Percentiles rank a stretch among this genome's conserved stretches.
These are phyloP conservation scores for Stomatorhinus ivindoensis DNA, from an alignment of 2,113 vertebrate species.

Conservation along the genomic window DNA sequence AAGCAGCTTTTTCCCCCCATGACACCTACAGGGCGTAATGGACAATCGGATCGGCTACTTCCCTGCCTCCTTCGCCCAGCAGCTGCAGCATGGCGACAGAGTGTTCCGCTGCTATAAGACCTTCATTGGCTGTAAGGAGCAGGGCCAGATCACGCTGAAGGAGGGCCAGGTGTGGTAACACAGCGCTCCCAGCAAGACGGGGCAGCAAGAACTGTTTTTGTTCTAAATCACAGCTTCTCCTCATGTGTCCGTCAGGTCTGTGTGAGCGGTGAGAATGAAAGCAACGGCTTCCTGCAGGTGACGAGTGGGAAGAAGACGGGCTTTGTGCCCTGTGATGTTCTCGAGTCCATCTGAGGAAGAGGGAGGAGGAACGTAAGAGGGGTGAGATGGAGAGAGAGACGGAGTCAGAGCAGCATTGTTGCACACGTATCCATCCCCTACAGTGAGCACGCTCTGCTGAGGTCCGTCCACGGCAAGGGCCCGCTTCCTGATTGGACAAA, in stretches of 20 bases:
- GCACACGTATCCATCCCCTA: background rate
- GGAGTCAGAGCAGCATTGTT: background rate
- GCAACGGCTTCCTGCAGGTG: slow-evolving; percentile 82
- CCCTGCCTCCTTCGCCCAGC: slow-evolving; percentile 86
- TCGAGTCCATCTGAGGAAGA: slow-evolving; percentile 79
- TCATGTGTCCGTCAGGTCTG: slow-evolving; percentile 72
- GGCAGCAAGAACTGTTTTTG: background rate
- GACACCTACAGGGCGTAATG: slow-evolving; percentile 74
- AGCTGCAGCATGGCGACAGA: slow-evolving; percentile 69
- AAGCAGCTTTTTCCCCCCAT: background rate
- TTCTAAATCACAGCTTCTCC: background rate
- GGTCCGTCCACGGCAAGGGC: background rate
- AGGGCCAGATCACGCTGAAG: slow-evolving; percentile 90
- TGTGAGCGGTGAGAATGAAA: slow-evolving; percentile 76
- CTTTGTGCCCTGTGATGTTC: slow-evolving; percentile 77
- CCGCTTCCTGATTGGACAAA: background rate
- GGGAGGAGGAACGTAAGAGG: too few relatives aligned
- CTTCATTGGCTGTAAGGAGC: slow-evolving; percentile 88
- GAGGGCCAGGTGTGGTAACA: slow-evolving; percentile 78
- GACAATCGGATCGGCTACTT: slow-evolving; percentile 88
- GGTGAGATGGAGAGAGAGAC: background rate
- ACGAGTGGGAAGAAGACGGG: slow-evolving; percentile 87
- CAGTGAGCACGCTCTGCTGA: background rate
- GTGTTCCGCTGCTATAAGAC: slow-evolving; percentile 83
- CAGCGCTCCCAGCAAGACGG: background rate